A percentile compares a stretch with the other conserved stretches of the same genome.
phyloP scores from a whole-genome alignment of 2,888 invertebrate species.

The Cerceris rybyensis region DNA sequence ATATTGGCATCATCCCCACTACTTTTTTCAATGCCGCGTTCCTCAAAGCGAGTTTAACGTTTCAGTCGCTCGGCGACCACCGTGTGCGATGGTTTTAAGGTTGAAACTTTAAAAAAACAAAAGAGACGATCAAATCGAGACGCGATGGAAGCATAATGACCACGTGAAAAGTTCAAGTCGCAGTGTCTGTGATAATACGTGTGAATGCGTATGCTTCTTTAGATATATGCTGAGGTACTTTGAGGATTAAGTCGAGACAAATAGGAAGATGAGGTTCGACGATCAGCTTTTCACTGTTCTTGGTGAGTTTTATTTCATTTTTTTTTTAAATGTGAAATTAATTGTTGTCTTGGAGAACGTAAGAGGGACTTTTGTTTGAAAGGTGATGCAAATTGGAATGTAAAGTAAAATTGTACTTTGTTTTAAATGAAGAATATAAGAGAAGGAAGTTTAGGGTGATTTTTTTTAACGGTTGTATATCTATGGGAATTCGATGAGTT shows the following conservation, averaged over 20 bases:
- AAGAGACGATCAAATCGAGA: background rate
- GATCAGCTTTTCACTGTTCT: conserved; percentile 76
- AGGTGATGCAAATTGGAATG: too few relatives aligned
- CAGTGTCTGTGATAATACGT: conserved; percentile 26
- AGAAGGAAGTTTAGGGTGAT: too few relatives aligned
- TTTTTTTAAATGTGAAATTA: too few relatives aligned
- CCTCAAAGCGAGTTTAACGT: too few relatives aligned
- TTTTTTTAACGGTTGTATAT: too few relatives aligned
- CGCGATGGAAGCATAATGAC: conserved; percentile 45
- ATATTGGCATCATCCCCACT: too few relatives aligned
- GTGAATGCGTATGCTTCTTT: background rate
- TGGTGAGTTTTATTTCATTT: conserved; percentile 63
- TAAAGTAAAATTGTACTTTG: too few relatives aligned
- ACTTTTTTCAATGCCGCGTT: too few relatives aligned
- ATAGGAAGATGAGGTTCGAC: conserved; percentile 74
- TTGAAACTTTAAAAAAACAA: background rate
- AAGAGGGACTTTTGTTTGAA: too few relatives aligned
- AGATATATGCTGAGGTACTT: background rate
- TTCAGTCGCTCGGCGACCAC: conserved; percentile 42
- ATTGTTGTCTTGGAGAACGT: too few relatives aligned
- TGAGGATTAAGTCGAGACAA: background rate
- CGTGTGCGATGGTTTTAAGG: conserved; percentile 37
- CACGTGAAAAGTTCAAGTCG: conserved; percentile 31
- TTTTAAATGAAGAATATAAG: too few relatives aligned
- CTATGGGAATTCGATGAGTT: too few relatives aligned